These are phyloP conservation scores for Nyctalus aviator DNA, from an alignment of 2,797 vertebrate genomes.

Conservation along the genomic window DNA sequence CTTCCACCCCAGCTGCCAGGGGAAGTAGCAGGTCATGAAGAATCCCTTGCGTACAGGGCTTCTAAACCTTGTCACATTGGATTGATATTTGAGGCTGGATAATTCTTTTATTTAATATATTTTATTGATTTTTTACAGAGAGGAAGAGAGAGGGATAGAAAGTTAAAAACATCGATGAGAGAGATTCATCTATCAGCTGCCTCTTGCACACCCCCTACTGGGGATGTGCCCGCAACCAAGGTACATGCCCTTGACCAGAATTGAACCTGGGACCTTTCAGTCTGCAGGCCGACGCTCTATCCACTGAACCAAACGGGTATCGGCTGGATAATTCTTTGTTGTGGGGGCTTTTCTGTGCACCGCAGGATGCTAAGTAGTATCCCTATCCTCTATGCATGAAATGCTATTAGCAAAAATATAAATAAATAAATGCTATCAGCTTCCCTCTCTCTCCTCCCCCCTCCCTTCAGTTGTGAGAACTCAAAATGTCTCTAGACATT, in stretches of 20 bases:
- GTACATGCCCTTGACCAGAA: no score
- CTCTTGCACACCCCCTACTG: no score
- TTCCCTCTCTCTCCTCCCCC: rapidly evolving
- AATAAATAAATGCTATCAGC: no score
- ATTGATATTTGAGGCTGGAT: neutral
- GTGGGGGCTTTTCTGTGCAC: neutral
- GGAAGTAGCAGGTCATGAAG: neutral
- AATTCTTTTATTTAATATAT: neutral
- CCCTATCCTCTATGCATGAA: neutral
- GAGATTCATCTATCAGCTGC: no score
- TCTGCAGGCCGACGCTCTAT: no score
- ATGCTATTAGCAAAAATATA: neutral
- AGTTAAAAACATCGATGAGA: no score
- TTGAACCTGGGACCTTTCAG: no score
- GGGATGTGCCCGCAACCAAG: no score
- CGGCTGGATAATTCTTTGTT: neutral
- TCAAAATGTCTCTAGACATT: neutral
- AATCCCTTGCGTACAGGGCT: neutral
- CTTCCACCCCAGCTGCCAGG: neutral
- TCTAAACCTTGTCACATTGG: neutral
- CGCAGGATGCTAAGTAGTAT: neutral
- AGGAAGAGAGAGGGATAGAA: no score
- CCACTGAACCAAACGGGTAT: no score
- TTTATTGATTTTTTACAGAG: no score
- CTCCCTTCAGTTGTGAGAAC: neutral